Conservation (phyloP, 1,140 invertebrate genomes). For the Linepithema humile region DNA sequence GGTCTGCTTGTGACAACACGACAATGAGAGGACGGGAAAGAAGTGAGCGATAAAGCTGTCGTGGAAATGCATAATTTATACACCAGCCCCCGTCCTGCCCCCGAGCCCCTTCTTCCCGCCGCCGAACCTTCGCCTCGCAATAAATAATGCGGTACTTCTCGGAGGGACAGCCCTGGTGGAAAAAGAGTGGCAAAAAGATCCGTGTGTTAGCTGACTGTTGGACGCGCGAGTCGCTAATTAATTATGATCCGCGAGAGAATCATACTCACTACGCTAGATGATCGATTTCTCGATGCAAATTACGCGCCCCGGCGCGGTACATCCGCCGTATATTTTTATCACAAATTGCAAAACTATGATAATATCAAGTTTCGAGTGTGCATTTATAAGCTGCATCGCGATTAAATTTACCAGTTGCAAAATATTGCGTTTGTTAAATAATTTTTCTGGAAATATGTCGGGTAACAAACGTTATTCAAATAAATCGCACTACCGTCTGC, state of each 20-base stretch:
- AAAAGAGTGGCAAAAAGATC: constrained; percentile 30
- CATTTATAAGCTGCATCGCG: neutral
- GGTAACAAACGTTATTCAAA: neutral
- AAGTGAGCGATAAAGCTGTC: constrained; percentile 80
- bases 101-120: constrained; percentile 44
- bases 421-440: neutral
- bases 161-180: constrained; percentile 37
- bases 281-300: constrained; percentile 5
- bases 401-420: neutral
- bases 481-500: neutral
- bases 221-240: constrained; percentile 56
- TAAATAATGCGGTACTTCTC: constrained; percentile 71
- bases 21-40: constrained; percentile 81
- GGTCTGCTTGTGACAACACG: constrained; percentile 80
- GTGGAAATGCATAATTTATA: constrained; percentile 82
- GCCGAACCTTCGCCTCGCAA: constrained; percentile 69
- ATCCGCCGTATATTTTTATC: neutral
- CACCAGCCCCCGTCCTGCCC: constrained; percentile 69
- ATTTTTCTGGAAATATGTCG: neutral
- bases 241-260: constrained; percentile 57
- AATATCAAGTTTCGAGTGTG: neutral
- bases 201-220: constrained; percentile 44
- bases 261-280: constrained; percentile 48
- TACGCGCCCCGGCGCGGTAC: neutral
- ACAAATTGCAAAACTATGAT: neutral